phyloP scores from a whole-genome alignment of 1,140 invertebrate genomes.

The Penaeus chinensis region DNA sequence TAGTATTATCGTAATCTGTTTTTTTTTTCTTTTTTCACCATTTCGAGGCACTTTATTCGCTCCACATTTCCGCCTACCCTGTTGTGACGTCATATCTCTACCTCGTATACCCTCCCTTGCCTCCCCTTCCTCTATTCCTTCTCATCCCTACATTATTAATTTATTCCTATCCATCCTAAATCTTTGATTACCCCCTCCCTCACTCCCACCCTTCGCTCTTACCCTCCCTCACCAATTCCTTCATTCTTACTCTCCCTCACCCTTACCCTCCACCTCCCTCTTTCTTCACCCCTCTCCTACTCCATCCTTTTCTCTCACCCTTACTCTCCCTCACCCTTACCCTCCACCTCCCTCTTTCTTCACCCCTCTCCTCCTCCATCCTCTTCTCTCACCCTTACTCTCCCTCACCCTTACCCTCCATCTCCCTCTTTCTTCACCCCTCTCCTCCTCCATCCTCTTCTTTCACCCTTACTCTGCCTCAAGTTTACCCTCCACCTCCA shows the following conservation, averaged over 20 bases:
- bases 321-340: slow-evolving; percentile 4
- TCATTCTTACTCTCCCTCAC: no score
- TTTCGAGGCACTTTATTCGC: neutral
- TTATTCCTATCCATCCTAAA: no score
- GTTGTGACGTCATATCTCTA: neutral
- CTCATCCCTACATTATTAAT: no score
- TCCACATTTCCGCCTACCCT: neutral
- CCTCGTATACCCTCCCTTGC: neutral
- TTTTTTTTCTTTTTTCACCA: neutral
- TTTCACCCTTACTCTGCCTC: neutral
- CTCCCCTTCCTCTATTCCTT: neutral
- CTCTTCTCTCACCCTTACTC: neutral
- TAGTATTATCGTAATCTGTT: neutral
- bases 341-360: neutral
- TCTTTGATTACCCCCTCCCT: neutral
- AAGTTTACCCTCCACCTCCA: no score
- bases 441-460: neutral
- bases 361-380: neutral
- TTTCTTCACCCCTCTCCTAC: neutral
- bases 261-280: no score
- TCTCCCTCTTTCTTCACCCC: no score
- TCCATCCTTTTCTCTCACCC: neutral
- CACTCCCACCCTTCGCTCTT: neutral
- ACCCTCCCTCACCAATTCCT: neutral
- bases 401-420: neutral